phyloP scores from a whole-genome alignment of 2,113 vertebrate genomes.

The Megalops atlanticus region DNA sequence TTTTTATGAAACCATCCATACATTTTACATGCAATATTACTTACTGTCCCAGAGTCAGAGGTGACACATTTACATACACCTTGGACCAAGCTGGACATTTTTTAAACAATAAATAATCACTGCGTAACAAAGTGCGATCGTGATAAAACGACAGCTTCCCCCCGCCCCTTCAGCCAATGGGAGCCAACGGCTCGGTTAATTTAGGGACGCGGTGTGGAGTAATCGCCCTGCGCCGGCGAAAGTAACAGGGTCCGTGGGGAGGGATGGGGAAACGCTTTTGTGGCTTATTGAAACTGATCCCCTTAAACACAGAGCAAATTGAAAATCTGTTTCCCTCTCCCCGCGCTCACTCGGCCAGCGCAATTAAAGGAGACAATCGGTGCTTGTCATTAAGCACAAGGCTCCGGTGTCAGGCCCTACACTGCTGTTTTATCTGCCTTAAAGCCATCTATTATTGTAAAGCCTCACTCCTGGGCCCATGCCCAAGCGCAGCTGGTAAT shows the following conservation, averaged over 20 bases:
- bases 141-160: not conserved
- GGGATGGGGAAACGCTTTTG: slow-evolving; percentile 44
- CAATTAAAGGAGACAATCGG: slow-evolving; percentile 72
- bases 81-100: slow-evolving; percentile 7
- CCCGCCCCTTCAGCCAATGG: slow-evolving; percentile 3
- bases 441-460: slow-evolving; percentile 46
- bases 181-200: slow-evolving; percentile 13
- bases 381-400: slow-evolving; percentile 59
- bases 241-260: slow-evolving; percentile 49
- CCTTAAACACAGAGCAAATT: slow-evolving; percentile 67
- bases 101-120: slow-evolving; percentile 1
- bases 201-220: not conserved
- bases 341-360: slow-evolving; percentile 50
- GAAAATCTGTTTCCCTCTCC: slow-evolving; percentile 70
- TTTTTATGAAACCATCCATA: not conserved
- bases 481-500: slow-evolving; percentile 46
- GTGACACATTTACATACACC: not conserved
- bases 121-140: slow-evolving; percentile 1
- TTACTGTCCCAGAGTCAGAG: not conserved
- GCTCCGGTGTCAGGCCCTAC: slow-evolving; percentile 11
- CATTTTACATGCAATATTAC: not conserved
- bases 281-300: slow-evolving; percentile 70
- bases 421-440: slow-evolving; percentile 40
- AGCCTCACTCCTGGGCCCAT: slow-evolving; percentile 25
- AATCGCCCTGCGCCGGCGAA: not conserved